These are phyloP conservation scores for Pempheris klunzingeri DNA, from an alignment of 2,797 vertebrate species.

Conservation along the genomic window DNA sequence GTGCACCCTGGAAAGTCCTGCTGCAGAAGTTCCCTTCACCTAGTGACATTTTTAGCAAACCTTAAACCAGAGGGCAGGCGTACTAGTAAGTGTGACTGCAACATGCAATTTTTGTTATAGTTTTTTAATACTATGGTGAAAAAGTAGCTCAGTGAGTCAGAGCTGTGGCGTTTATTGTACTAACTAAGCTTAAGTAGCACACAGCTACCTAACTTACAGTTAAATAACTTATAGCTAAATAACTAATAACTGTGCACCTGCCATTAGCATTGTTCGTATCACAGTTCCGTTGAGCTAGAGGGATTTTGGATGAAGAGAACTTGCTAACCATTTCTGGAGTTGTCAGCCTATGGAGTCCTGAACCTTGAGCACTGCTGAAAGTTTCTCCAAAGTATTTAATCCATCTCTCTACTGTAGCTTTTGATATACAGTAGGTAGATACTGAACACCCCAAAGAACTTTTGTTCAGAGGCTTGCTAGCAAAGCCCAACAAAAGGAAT, in stretches of 20 bases:
- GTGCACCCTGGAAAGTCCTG: not conserved
- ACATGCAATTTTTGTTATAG: not conserved
- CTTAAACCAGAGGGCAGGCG: not conserved
- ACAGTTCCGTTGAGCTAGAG: not conserved
- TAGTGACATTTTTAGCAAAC: not conserved
- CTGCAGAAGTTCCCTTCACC: not conserved
- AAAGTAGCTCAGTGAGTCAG: not conserved
- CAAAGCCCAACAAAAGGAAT: slow-evolving; percentile 40
- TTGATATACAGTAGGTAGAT: slow-evolving; percentile 37
- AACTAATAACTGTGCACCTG: too few relatives aligned
- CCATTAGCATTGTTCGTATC: too few relatives aligned
- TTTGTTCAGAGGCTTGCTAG: slow-evolving; percentile 32
- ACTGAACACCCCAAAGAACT: slow-evolving; percentile 44
- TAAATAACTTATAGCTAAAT: too few relatives aligned
- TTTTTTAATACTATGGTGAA: not conserved
- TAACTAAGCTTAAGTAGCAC: too few relatives aligned
- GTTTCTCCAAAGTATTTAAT: slow-evolving; percentile 31
- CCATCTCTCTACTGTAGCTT: slow-evolving; percentile 20
- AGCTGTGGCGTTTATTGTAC: too few relatives aligned
- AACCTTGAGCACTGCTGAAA: slow-evolving; percentile 18
- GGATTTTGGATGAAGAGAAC: not conserved
- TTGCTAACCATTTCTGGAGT: not conserved
- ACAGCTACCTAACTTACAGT: too few relatives aligned
- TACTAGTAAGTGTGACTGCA: not conserved
- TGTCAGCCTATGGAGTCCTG: not conserved